Evolutionary conservation across 2,888 invertebrate genomes (phyloP).

Genomic region (Minunthozetes semirufus): DNA sequence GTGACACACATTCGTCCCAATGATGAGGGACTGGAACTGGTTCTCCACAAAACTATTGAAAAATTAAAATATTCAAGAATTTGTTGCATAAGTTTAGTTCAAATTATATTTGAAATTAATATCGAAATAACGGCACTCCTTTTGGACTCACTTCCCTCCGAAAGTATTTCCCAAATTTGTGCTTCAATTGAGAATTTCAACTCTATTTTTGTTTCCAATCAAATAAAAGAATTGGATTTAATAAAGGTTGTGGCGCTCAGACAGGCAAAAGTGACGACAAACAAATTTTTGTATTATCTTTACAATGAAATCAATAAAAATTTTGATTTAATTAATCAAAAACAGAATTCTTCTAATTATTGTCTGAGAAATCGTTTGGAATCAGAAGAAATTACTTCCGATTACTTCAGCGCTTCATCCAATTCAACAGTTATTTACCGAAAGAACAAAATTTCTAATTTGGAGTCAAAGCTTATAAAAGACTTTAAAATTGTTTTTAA

Average conservation of each 20-base stretch:
- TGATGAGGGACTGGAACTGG: not conserved
- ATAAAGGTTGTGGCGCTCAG: not conserved
- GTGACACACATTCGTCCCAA: not conserved
- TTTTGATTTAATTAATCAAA: not conserved
- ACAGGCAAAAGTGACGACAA: not conserved
- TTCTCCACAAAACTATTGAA: not conserved
- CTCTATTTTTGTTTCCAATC: not conserved
- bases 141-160: not conserved
- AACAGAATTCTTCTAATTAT: not conserved
- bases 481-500: constrained; percentile 9
- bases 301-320: constrained; percentile 27
- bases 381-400: constrained; percentile 5
- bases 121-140: constrained; percentile 1
- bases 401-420: constrained; percentile 15
- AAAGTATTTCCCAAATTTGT: constrained; percentile 10
- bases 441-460: not conserved
- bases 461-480: not conserved
- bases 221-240: not conserved
- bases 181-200: not conserved
- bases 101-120: not conserved
- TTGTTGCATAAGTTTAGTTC: not conserved
- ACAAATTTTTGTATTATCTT: constrained; percentile 12
- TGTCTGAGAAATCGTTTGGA: not conserved
- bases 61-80: not conserved
- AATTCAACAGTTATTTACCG: not conserved